These are phyloP conservation scores for Hoplias malabaricus DNA, from an alignment of 2,113 vertebrate genomes.

Conservation along the genomic window DNA sequence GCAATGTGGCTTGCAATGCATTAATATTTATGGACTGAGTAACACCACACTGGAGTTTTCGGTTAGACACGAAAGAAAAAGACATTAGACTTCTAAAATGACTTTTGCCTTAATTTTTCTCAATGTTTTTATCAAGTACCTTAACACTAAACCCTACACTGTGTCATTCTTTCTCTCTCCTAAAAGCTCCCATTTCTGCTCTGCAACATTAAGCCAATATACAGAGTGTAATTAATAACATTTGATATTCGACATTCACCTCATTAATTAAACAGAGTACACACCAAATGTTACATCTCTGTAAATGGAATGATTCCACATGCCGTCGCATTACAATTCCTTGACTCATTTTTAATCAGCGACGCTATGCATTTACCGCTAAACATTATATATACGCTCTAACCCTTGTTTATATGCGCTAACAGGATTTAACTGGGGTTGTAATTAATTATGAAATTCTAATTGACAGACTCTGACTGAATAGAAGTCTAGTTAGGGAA, in stretches of 20 bases:
- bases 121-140: not conserved
- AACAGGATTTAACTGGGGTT: conserved; percentile 44
- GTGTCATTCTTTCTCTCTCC: not conserved
- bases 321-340: conserved; percentile 14
- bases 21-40: not conserved
- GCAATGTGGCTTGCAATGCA: not conserved
- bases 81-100: not conserved
- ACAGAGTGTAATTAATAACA: not conserved
- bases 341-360: conserved; percentile 4
- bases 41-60: not conserved
- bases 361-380: not conserved
- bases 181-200: not conserved
- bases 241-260: not conserved
- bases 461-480: conserved; percentile 38
- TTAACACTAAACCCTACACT: not conserved
- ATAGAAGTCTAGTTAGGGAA: conserved; percentile 35
- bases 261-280: conserved; percentile 25
- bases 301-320: not conserved
- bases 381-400: not conserved
- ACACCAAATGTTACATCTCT: not conserved
- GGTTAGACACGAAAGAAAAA: not conserved
- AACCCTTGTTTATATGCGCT: conserved; percentile 22
- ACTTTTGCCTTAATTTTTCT: not conserved
- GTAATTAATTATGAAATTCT: conserved; percentile 49
- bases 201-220: not conserved